These are phyloP conservation scores for Cacoxenus indagator DNA, from an alignment of 2,888 invertebrate genomes.

Conservation along the genomic window DNA sequence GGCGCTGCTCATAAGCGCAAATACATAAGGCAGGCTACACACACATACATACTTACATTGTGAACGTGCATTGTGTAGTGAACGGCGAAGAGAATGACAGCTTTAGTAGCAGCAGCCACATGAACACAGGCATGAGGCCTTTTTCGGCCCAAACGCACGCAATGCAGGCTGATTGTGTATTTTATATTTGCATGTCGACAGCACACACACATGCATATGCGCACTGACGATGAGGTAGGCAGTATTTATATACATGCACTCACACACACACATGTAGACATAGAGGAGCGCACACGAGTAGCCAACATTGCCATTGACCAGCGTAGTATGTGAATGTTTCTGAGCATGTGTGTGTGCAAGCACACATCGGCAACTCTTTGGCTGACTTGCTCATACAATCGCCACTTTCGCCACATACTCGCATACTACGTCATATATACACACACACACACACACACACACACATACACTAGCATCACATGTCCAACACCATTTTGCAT, in stretches of 20 bases:
- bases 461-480: slow-evolving; percentile 22
- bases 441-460: slow-evolving; percentile 20
- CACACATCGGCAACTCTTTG: slow-evolving; percentile 1
- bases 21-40: slow-evolving; percentile 18
- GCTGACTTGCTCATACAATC: slow-evolving; percentile 27
- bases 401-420: no score
- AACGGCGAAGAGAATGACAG: neutral
- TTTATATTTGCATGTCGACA: neutral
- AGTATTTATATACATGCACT: slow-evolving; percentile 34
- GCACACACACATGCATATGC: neutral
- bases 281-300: slow-evolving; percentile 38
- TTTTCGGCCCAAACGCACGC: neutral
- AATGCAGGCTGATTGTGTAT: slow-evolving; percentile 5
- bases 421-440: no score
- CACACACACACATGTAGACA: neutral
- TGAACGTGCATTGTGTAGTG: slow-evolving; percentile 15
- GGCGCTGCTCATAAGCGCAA: neutral
- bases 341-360: no score
- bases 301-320: neutral
- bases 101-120: neutral
- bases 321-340: no score
- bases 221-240: neutral
- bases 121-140: neutral
- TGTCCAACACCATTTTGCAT: slow-evolving; percentile 27
- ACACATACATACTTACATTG: slow-evolving; percentile 4